These are phyloP conservation scores for Scotopteryx bipunctaria DNA, from an alignment of 2,888 invertebrate genomes.

Conservation along the genomic window DNA sequence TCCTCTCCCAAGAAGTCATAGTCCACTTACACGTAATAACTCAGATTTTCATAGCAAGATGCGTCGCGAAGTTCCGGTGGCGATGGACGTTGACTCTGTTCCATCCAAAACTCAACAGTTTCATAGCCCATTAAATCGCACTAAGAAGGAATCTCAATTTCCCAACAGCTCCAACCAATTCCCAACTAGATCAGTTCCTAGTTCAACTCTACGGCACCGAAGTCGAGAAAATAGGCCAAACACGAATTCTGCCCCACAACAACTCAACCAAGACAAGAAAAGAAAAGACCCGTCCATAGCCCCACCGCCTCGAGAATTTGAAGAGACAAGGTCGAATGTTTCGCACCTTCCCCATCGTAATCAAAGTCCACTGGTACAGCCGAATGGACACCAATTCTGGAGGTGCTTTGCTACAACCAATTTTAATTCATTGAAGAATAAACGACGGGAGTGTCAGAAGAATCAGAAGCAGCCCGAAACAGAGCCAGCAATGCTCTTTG, in stretches of 20 bases:
- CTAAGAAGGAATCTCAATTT: neutral
- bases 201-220: neutral
- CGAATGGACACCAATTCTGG: constrained; percentile 5
- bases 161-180: too few relatives aligned
- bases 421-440: constrained; percentile 11
- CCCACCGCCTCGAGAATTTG: neutral
- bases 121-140: constrained; percentile 4
- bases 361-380: constrained; percentile 4
- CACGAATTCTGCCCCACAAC: constrained; percentile 1
- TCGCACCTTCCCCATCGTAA: neutral
- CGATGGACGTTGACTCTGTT: neutral
- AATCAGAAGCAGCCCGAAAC: constrained; percentile 3
- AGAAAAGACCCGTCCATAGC: constrained; percentile 14
- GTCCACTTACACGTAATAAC: neutral
- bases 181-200: neutral
- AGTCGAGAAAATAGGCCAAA: constrained; percentile 5
- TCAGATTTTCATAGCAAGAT: neutral
- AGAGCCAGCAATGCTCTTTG: constrained; percentile 28
- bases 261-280: constrained; percentile 1
- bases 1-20: neutral
- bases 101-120: constrained; percentile 1
- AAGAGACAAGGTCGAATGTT: constrained; percentile 1
- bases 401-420: constrained; percentile 20
- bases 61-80: neutral
- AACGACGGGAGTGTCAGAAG: constrained; percentile 6